Conservation (phyloP, 2,888 invertebrate genomes). For the Beris chalybata region DNA sequence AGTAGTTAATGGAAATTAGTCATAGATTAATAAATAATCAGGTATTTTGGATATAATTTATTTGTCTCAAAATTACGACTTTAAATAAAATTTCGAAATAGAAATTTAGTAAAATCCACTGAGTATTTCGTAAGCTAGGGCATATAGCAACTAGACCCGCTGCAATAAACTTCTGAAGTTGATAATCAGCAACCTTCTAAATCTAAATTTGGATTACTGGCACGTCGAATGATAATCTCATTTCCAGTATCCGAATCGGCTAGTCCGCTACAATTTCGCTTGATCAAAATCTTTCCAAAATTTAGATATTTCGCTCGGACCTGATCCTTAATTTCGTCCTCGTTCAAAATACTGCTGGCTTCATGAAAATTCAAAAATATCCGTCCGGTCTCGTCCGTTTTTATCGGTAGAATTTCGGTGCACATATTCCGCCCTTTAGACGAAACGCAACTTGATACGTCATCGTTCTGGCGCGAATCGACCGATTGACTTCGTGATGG, state of each 20-base stretch:
- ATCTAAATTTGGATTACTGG: slow-evolving; percentile 31
- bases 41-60: too few species aligned
- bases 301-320: slow-evolving; percentile 53
- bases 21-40: too few species aligned
- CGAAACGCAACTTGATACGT: slow-evolving; percentile 34
- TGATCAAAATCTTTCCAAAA: slow-evolving; percentile 51
- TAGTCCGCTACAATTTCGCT: slow-evolving; percentile 51
- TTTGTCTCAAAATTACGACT: too few species aligned
- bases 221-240: slow-evolving; percentile 22
- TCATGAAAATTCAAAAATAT: slow-evolving; percentile 56
- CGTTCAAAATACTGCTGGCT: slow-evolving; percentile 55
- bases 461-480: slow-evolving; percentile 47
- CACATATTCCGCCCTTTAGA: slow-evolving; percentile 54
- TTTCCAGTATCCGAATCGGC: neutral
- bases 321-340: slow-evolving; percentile 55
- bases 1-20: too few species aligned
- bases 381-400: slow-evolving; percentile 55
- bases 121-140: too few species aligned
- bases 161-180: neutral
- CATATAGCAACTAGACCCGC: too few species aligned
- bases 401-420: slow-evolving; percentile 56
- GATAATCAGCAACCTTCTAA: neutral
- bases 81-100: too few species aligned
- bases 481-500: slow-evolving; percentile 60
- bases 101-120: too few species aligned